Evolutionary conservation across 2,113 vertebrate species (phyloP), one percentile per base, ranked within the genome.

Genomic region (Hippocampus abdominalis): DNA sequence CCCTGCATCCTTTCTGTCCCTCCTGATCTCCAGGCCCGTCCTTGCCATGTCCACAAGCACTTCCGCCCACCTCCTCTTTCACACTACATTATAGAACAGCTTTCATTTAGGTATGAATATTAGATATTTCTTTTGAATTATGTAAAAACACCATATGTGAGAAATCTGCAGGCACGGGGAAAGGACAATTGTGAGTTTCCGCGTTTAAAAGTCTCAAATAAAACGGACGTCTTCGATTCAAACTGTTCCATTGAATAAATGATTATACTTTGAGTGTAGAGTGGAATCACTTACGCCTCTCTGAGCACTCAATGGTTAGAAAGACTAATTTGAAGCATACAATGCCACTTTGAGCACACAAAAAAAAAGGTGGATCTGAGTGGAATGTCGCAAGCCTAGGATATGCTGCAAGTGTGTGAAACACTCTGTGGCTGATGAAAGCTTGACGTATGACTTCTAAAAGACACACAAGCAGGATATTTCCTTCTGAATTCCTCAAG

Each of bases 71-170:
- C 42, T 44, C 70, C 62, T 76, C 72, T 79, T 81, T 78, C 82
- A 82, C 74, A 78, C 78, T 90, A 86, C 87, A 90, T 90, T 90
- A 87, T 89, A 65, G 80, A 88, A 82, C 75, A 88, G 86, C 84
- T 86, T 89, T 89, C 87, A 89, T 88, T 87, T 88, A 85, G 82
- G 82, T 89, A 89, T 91, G 87, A 91, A 91, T 89, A 89, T 91
- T 90, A 86, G 74, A 91, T 91, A 73, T 79, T 80, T 66, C 80
- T 74, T 73, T 60, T 90, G 80, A 91, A 89, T 90, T 83, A 88
- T 90, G 69, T 75, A 89, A 60, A 68, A 44, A 59, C 78, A 64
- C 78, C 23, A 36, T 86, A 88, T 86, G 81, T 86, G 84, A 81
- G 71, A 74, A 88, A 83, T 86, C 73, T 85, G 83, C 83, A 83